phyloP scores from a whole-genome alignment of 2,797 vertebrate genomes.

The Clarias platycephalus region DNA sequence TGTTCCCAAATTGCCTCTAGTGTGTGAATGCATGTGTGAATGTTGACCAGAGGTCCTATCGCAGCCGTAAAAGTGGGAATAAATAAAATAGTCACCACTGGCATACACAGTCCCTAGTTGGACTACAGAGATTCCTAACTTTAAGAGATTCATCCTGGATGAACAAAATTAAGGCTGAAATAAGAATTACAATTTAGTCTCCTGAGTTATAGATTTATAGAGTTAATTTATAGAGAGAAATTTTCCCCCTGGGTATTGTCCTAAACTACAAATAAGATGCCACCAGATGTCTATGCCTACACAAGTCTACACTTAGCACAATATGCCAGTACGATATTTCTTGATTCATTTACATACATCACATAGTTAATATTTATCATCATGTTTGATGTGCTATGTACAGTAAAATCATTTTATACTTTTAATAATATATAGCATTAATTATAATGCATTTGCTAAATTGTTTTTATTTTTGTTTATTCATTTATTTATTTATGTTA shows the following conservation, averaged over 20 bases:
- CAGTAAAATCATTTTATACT: neutral
- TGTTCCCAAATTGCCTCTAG: too few species aligned
- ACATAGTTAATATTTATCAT: neutral
- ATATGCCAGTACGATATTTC: neutral
- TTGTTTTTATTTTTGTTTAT: neutral
- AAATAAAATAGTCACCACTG: too few species aligned
- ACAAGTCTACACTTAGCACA: too few species aligned
- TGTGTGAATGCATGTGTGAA: too few species aligned
- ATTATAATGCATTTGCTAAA: neutral
- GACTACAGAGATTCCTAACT: too few species aligned
- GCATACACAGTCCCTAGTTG: too few species aligned
- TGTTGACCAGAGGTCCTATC: too few species aligned
- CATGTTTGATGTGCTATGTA: neutral
- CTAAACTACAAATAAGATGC: neutral
- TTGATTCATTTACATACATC: neutral
- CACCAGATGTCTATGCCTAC: too few species aligned
- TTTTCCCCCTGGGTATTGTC: neutral
- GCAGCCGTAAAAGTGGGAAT: too few species aligned
- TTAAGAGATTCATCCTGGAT: too few species aligned
- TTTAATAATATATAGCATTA: neutral
- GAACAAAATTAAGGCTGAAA: too few species aligned
- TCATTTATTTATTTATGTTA: neutral
- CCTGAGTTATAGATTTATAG: neutral
- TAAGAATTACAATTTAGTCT: too few species aligned
- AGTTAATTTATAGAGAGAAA: neutral